Evolutionary conservation across 2,113 vertebrate genomes (phyloP).

Genomic region (Mirounga angustirostris): DNA sequence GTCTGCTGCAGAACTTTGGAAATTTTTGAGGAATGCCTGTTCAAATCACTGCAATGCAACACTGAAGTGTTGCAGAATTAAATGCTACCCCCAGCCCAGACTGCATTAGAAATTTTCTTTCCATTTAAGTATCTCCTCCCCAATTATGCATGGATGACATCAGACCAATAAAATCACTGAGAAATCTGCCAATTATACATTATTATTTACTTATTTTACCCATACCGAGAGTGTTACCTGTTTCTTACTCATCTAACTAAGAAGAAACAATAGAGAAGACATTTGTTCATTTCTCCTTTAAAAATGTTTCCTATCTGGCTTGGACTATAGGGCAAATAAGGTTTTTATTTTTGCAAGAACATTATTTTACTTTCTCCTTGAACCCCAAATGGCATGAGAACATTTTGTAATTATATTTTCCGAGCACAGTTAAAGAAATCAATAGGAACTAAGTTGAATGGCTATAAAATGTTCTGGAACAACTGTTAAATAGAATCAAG

Average conservation of each 20-base stretch:
- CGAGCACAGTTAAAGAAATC: constrained; percentile 70
- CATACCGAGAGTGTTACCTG: constrained; percentile 61
- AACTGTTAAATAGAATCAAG: constrained; percentile 70
- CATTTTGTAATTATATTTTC: constrained; percentile 76
- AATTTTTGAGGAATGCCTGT: background rate
- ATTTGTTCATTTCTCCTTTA: constrained; percentile 79
- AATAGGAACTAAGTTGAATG: constrained; percentile 62
- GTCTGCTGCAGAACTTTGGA: background rate
- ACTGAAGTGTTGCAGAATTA: background rate
- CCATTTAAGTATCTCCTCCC: background rate
- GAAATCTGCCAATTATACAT: background rate
- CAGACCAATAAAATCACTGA: background rate
- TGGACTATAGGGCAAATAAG: constrained; percentile 72
- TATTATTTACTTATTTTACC: constrained; percentile 28
- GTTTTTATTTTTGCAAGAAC: constrained; percentile 59
- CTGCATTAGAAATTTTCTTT: background rate
- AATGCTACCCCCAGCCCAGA: background rate
- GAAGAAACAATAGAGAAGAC: constrained; percentile 55
- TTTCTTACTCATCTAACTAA: constrained; percentile 65
- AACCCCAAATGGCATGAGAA: constrained; percentile 72
- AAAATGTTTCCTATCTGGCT: constrained; percentile 63
- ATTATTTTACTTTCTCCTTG: constrained; percentile 63
- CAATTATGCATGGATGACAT: background rate
- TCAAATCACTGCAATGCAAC: background rate
- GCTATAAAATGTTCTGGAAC: constrained; percentile 82